Evolutionary conservation across 2,113 vertebrate species (phyloP), one percentile per base, ranked within the genome.

Genomic region (Pedetes capensis): DNA sequence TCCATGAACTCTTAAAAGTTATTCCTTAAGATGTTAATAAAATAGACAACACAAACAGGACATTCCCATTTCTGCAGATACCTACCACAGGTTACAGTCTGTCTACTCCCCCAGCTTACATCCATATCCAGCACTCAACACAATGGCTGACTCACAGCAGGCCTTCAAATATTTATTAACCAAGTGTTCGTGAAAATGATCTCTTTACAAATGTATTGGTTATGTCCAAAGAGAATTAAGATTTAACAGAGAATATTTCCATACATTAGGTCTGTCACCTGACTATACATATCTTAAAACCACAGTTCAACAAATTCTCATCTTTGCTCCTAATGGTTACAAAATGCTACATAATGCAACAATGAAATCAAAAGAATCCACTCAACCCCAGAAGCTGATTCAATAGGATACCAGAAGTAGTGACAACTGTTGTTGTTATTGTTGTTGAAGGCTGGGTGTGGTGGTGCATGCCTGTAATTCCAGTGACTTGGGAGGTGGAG

Each of bases 211-310:
- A 55, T 79, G 7, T 55, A 11, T 81, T 88, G 34, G 8, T 69
- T 69, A 88, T 61, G 34, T 55, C 14, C 71, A 42, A 55, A 61
- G 71, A 85, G 88, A 89, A 69, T 16, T 59, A 64, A 76, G 47
- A 95, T 71, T 91, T 84, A 81, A 91, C 61, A 79, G 57, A 55
- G 44, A 79, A 39, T 59, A n/a, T 74, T 83, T 75, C 47, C 63
- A 5, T 49, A 44, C 1, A 71, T 32, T 84, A 63, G 37, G 0
- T 53, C 66, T 91, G 61, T 64, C 66, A 86, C 66, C 81, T 89
- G 59, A 71, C 64, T 85, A 42, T 51, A 93, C 84, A 34, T 76
- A 57, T 84, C 68, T 85, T 71, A 37, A 86, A 61, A 76, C 12
- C 29, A 39, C 16, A 86, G 55, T 27, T 89, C 68, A 76, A 27